Evolutionary conservation across 1,140 invertebrate genomes (phyloP).

Genomic region (Meteorus sp.): DNA sequence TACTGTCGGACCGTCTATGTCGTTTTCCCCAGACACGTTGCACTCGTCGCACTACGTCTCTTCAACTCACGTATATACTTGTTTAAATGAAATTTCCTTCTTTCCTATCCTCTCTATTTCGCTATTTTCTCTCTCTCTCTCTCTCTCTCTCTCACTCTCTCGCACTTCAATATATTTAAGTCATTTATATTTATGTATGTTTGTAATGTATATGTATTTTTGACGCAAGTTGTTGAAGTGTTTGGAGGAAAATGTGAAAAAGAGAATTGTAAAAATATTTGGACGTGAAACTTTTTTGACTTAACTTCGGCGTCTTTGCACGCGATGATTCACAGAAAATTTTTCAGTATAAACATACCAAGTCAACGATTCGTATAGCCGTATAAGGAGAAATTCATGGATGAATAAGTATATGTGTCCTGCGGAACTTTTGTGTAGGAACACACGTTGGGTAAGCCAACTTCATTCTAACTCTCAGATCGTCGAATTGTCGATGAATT

Average conservation of each 20-base stretch:
- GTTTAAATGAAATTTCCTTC: neutral
- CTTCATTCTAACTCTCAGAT: slow-evolving; percentile 18
- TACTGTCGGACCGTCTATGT: neutral
- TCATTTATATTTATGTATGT: too few relatives aligned
- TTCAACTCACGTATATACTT: neutral
- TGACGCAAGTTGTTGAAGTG: too few relatives aligned
- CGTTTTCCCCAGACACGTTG: neutral
- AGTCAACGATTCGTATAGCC: slow-evolving; percentile 16
- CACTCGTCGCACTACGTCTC: too few relatives aligned
- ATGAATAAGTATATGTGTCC: neutral
- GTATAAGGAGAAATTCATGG: neutral
- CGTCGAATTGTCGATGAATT: slow-evolving; percentile 4
- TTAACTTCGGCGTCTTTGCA: neutral
- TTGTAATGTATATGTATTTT: too few relatives aligned
- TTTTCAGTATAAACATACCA: neutral
- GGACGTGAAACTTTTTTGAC: slow-evolving; percentile 1
- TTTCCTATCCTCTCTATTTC: neutral
- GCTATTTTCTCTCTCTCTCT: too few relatives aligned
- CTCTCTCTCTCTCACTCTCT: too few relatives aligned
- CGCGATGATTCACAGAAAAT: neutral
- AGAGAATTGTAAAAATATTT: too few relatives aligned
- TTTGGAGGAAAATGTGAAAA: too few relatives aligned
- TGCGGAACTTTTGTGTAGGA: slow-evolving; percentile 1
- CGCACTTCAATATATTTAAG: too few relatives aligned
- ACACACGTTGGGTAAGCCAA: neutral